Evolutionary conservation across 37 sponge, comb jelly and placozoan genomes (phyloP).

Genomic region (Agelas oroides): DNA sequence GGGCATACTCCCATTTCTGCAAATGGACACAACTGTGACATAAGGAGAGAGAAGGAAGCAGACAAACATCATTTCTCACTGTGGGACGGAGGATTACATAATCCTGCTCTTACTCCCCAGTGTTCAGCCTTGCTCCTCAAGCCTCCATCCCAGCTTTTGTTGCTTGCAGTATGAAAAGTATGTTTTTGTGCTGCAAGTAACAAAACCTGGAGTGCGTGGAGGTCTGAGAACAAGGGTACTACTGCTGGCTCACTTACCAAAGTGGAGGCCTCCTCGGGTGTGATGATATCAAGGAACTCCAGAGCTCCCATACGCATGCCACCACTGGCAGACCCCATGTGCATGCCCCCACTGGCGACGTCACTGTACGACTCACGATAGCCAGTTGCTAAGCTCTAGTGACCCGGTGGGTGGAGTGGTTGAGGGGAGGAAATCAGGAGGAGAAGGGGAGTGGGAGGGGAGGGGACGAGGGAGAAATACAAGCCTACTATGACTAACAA

Average conservation of each 20-base stretch:
- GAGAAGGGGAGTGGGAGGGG: too few relatives aligned
- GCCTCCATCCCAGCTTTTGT: too few relatives aligned
- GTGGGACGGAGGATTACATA: too few relatives aligned
- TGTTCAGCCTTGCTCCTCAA: too few relatives aligned
- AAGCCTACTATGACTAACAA: too few relatives aligned
- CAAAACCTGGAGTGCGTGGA: too few relatives aligned
- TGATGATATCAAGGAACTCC: slow-evolving; percentile 57
- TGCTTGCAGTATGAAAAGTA: too few relatives aligned
- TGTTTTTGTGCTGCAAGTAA: too few relatives aligned
- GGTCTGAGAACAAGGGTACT: not conserved
- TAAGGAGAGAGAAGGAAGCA: slow-evolving; percentile 7
- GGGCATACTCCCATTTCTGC: slow-evolving; percentile 73
- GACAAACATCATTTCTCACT: too few relatives aligned
- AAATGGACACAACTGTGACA: slow-evolving; percentile 80
- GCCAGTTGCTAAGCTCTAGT: not conserved
- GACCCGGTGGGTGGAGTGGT: not conserved
- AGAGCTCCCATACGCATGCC: not conserved
- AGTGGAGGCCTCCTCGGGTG: slow-evolving; percentile 63
- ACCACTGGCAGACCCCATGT: slow-evolving; percentile 6
- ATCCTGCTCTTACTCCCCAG: too few relatives aligned
- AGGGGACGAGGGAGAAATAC: too few relatives aligned
- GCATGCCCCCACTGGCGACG: slow-evolving; percentile 21
- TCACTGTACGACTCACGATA: slow-evolving; percentile 26
- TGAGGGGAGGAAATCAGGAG: too few relatives aligned
- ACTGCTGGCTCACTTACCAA: slow-evolving; percentile 36